phyloP scores from a whole-genome alignment of 2,797 vertebrate genomes.

The Enteromius radiatus region DNA sequence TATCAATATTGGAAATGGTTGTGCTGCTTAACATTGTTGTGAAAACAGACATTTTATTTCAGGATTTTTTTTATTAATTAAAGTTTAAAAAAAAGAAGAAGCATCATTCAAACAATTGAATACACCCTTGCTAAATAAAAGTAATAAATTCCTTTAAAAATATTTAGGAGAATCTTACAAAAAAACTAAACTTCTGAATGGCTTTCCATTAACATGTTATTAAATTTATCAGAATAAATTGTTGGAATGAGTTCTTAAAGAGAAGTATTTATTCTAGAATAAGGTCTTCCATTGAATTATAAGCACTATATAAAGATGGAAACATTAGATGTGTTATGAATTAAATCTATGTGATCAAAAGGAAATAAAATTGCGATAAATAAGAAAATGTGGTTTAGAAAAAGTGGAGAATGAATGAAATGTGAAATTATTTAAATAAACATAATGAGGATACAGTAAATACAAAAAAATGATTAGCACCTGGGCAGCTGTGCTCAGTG shows the following conservation, averaged over 20 bases:
- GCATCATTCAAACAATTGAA: background rate
- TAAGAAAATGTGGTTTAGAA: background rate
- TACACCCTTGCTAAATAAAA: background rate
- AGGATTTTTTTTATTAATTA: background rate
- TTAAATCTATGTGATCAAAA: background rate
- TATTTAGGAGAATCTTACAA: too few relatives aligned
- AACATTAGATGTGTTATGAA: background rate
- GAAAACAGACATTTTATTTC: background rate
- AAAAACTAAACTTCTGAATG: background rate
- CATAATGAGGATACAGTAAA: background rate
- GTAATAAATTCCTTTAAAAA: background rate
- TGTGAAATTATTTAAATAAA: background rate
- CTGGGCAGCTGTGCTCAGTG: slow-evolving; percentile 89
- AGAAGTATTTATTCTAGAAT: background rate
- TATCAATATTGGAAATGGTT: background rate
- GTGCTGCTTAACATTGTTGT: background rate
- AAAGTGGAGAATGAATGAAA: background rate
- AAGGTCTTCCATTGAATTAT: background rate
- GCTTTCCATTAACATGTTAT: background rate
- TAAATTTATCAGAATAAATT: background rate
- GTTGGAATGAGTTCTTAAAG: background rate
- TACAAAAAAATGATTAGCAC: slow-evolving; percentile 70
- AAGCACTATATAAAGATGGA: background rate
- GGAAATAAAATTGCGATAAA: background rate
- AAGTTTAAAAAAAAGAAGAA: background rate